Conservation (phyloP, 2,888 invertebrate genomes). For the Dioctria linearis region DNA sequence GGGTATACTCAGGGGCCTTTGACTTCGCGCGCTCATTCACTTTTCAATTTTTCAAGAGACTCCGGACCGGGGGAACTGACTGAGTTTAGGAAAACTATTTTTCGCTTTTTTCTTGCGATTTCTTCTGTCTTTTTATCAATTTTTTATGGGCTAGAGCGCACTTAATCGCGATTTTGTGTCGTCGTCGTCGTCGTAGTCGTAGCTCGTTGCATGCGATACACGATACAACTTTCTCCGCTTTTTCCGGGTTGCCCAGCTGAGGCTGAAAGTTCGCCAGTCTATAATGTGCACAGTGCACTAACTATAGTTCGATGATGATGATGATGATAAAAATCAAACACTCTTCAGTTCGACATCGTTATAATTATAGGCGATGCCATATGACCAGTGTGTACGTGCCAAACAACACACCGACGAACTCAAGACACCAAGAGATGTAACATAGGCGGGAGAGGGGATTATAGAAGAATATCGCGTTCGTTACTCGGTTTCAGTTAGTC, state of each 20-base stretch:
- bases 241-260: constrained; percentile 33
- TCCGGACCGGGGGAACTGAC: background rate
- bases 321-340: background rate
- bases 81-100: constrained; percentile 27
- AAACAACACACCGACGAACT: too few relatives aligned
- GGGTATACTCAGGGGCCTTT: constrained; percentile 60
- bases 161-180: too few relatives aligned
- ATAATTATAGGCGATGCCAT: background rate
- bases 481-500: too few relatives aligned
- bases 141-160: constrained; percentile 17
- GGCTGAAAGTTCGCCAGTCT: constrained; percentile 33
- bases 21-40: constrained; percentile 62
- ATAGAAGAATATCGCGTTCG: too few relatives aligned
- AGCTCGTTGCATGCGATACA: constrained; percentile 20
- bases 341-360: background rate
- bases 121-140: constrained; percentile 16
- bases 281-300: background rate
- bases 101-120: constrained; percentile 40
- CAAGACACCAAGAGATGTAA: too few relatives aligned
- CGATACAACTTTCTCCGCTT: constrained; percentile 45
- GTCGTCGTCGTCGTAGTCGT: background rate
- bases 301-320: too few relatives aligned
- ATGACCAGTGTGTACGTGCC: background rate
- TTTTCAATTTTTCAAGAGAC: constrained; percentile 57
- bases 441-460: too few relatives aligned